These are phyloP conservation scores for Dufourea novaeangliae DNA, from an alignment of 1,140 invertebrate genomes.

Conservation along the genomic window DNA sequence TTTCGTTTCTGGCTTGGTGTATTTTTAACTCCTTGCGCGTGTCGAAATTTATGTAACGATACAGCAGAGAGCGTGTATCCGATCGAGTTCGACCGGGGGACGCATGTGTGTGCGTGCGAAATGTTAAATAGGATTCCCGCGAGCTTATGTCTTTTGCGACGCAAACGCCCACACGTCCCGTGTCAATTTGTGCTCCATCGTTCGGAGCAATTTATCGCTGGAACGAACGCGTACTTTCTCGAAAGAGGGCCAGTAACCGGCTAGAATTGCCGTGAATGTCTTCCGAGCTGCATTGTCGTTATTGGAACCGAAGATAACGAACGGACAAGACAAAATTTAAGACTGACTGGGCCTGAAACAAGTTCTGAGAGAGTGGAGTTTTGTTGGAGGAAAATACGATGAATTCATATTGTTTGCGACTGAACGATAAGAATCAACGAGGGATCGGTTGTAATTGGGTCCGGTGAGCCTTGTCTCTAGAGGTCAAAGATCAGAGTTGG, in stretches of 20 bases:
- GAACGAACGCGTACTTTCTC: neutral
- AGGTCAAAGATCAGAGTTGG: too few species aligned
- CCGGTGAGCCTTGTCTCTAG: too few species aligned
- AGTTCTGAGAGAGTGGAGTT: too few species aligned
- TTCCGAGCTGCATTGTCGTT: too few species aligned
- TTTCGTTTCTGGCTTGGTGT: slow-evolving; percentile 10
- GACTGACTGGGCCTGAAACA: too few species aligned
- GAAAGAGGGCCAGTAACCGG: neutral
- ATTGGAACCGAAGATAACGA: too few species aligned
- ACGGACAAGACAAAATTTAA: too few species aligned
- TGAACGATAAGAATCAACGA: too few species aligned
- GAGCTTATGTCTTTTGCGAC: slow-evolving; percentile 2
- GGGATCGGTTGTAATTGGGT: too few species aligned
- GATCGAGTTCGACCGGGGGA: slow-evolving; percentile 11
- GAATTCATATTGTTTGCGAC: too few species aligned
- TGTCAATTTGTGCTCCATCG: slow-evolving; percentile 38
- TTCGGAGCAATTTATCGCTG: slow-evolving; percentile 15
- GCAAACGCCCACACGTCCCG: slow-evolving; percentile 17
- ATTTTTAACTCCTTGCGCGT: slow-evolving; percentile 45
- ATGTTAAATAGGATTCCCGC: slow-evolving; percentile 2
- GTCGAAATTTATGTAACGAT: slow-evolving; percentile 31
- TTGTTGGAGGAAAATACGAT: too few species aligned
- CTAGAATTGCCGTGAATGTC: too few species aligned
- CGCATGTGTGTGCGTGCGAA: neutral
- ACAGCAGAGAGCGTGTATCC: neutral